A percentile compares a stretch with the other conserved stretches of the same genome.
Evolutionary conservation across 2,113 vertebrate genomes (phyloP).

Genomic region (Thunnus thynnus): DNA sequence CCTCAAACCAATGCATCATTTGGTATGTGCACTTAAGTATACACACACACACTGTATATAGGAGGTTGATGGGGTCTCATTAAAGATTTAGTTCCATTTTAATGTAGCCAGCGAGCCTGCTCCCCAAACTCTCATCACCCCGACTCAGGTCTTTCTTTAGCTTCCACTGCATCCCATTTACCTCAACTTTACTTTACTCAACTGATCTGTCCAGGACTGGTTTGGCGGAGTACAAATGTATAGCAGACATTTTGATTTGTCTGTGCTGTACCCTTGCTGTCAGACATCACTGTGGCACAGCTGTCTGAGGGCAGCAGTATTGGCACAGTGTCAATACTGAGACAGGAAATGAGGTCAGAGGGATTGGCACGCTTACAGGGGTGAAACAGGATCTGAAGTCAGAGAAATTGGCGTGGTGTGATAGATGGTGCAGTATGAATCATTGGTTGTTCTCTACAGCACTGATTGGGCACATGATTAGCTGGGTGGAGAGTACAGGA

Average conservation of each 20-base stretch:
- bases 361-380: slow-evolving; percentile 53
- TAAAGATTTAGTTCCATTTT: slow-evolving; percentile 79
- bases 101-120: slow-evolving; percentile 69
- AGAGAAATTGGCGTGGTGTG: slow-evolving; percentile 37
- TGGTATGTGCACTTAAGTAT: slow-evolving; percentile 72
- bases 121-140: slow-evolving; percentile 57
- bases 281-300: slow-evolving; percentile 36
- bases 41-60: slow-evolving; percentile 45
- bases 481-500: slow-evolving; percentile 12
- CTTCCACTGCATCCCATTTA: slow-evolving; percentile 53
- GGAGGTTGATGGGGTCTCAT: slow-evolving; percentile 73
- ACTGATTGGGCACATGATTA: slow-evolving; percentile 49
- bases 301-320: slow-evolving; percentile 48
- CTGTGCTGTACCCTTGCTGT: slow-evolving; percentile 35
- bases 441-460: slow-evolving; percentile 69
- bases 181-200: slow-evolving; percentile 27
- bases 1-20: slow-evolving; percentile 58
- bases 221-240: slow-evolving; percentile 32
- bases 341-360: slow-evolving; percentile 75
- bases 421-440: slow-evolving; percentile 77
- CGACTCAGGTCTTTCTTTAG: slow-evolving; percentile 56
- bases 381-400: slow-evolving; percentile 62
- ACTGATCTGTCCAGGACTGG: slow-evolving; percentile 18
- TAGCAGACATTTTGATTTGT: slow-evolving; percentile 44
- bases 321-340: slow-evolving; percentile 47